Evolutionary conservation across 2,797 vertebrate genomes (phyloP).

Genomic region (Thunnus albacares): DNA sequence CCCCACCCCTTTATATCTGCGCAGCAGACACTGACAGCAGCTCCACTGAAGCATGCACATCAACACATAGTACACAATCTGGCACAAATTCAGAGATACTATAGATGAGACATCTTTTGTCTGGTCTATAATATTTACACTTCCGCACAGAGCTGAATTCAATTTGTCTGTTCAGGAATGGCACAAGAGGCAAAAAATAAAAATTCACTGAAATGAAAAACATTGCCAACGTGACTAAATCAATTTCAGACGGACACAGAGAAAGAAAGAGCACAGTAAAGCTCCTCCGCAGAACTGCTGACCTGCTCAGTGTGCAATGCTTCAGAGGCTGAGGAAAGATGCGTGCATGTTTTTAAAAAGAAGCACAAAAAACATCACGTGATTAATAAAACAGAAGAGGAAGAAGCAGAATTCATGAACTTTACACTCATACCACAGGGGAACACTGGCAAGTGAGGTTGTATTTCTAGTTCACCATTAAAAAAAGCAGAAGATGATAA

Average conservation of each 20-base stretch:
- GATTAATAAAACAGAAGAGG: not conserved
- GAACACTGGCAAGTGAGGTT: not conserved
- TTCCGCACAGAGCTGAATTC: not conserved
- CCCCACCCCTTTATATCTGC: not conserved
- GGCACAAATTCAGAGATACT: not conserved
- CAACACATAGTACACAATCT: slow-evolving; percentile 16
- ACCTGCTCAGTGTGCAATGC: not conserved
- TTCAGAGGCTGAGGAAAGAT: not conserved
- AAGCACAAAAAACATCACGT: not conserved
- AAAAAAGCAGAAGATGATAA: slow-evolving; percentile 33
- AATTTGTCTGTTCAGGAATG: not conserved
- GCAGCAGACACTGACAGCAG: slow-evolving; percentile 30
- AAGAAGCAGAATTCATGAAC: slow-evolving; percentile 13
- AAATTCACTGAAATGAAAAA: not conserved
- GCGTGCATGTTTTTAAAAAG: not conserved
- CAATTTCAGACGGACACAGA: slow-evolving; percentile 2
- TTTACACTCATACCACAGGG: not conserved
- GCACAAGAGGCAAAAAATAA: not conserved
- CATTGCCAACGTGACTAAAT: slow-evolving; percentile 18
- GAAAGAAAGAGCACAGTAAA: slow-evolving; percentile 4
- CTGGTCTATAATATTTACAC: slow-evolving; percentile 8
- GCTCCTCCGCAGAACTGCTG: slow-evolving; percentile 2
- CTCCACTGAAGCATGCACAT: slow-evolving; percentile 29
- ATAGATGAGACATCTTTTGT: slow-evolving; percentile 8
- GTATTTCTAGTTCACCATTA: not conserved